Evolutionary conservation across 2,888 invertebrate genomes (phyloP), one percentile per base, ranked within the genome.

Genomic region (Eupithecia abbreviata): DNA sequence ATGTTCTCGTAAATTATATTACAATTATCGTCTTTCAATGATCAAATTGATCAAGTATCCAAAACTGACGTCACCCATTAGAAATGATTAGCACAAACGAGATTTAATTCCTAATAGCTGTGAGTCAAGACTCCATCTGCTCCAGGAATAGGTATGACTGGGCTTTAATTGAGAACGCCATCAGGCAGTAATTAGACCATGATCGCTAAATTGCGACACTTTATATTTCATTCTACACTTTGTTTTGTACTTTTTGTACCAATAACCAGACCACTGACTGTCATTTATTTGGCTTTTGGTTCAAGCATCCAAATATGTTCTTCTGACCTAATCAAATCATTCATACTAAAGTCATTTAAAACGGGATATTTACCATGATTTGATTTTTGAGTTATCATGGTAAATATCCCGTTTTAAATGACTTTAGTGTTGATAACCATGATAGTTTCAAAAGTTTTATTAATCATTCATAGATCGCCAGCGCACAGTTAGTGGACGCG

Each of bases 81-180:
- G 30, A 30, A 68, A 49, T 65, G 51, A 70, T 77, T 58, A 77
- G 69, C 76, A 74, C 74, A 77, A 65, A 76, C 71, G 65, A 62
- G 73, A 75, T 79, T 74, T 51, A 76, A 78, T 75, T 73, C 47
- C 12, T 75, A 76, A 79, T 76, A 70, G 78, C 49, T 47, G 69
- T 62, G 73, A 67, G 43, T 58, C 68, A 76, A 76, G 78, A 74
- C 77, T 67, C 15, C 66, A 75, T 75, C 78, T 66, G 77, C 67
- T 75, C 79, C 77, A 76, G 72, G 74, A 81, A 80, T 81, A 79
- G 80, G 79, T 76, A 79, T 76, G 76, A 78, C 72, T 58, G 49
- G 13, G n/a, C 47, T 45, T 71, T 78, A 77, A 77, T 78, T 78
- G 75, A 66, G 68, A 74, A 70, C 58, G 30, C 72, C 72, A 78